Conservation (phyloP, 2,797 vertebrate species). For the Chelon labrosus region DNA sequence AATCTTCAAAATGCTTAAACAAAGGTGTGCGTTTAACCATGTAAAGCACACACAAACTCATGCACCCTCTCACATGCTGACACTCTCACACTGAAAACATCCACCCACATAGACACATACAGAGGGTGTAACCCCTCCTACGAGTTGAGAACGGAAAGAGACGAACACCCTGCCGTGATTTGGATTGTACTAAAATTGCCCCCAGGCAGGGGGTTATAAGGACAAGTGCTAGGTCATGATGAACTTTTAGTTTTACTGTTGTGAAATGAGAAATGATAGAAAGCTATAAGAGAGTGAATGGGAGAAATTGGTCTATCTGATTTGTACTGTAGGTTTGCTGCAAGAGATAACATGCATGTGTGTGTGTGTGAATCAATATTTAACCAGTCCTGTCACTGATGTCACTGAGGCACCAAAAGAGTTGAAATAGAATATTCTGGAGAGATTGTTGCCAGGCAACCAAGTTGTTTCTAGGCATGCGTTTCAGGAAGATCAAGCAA, state of each 20-base stretch:
- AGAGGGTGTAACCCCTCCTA: constrained; percentile 29
- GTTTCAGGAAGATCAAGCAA: constrained; percentile 1
- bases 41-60: constrained; percentile 21
- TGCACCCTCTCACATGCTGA: constrained; percentile 25
- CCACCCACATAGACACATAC: constrained; percentile 38
- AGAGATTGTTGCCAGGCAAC: constrained; percentile 41
- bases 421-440: constrained; percentile 7
- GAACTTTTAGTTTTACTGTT: constrained; percentile 27
- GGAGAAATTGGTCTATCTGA: background rate
- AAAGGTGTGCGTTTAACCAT: constrained; percentile 21
- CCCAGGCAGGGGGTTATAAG: constrained; percentile 37
- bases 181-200: constrained; percentile 47
- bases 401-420: constrained; percentile 1
- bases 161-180: constrained; percentile 38
- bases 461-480: constrained; percentile 17
- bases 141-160: constrained; percentile 24
- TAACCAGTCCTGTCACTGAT: constrained; percentile 6
- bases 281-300: background rate
- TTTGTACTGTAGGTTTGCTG: background rate
- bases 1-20: constrained; percentile 28
- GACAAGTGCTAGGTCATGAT: constrained; percentile 37
- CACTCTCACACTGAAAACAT: constrained; percentile 37
- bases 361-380: constrained; percentile 20
- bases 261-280: background rate
- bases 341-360: background rate